Percentiles rank a stretch among this genome's conserved stretches.
phyloP scores from a whole-genome alignment of 2,888 invertebrate genomes.

The Macrophya alboannulata region DNA sequence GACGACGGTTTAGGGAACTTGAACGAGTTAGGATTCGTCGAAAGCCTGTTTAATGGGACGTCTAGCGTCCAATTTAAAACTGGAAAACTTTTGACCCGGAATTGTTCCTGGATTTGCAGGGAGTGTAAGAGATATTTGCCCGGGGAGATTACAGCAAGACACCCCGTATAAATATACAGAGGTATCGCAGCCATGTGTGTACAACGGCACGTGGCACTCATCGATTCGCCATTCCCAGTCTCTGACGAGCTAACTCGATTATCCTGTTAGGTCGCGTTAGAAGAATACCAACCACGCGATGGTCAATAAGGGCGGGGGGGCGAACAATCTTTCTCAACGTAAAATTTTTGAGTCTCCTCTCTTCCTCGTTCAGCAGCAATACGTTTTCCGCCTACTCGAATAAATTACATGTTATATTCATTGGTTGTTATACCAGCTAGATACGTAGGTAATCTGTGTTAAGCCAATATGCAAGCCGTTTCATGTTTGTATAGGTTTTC shows the following conservation, averaged over 20 bases:
- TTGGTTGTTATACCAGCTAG: not conserved
- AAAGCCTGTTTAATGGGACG: not conserved
- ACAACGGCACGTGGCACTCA: slow-evolving; percentile 54
- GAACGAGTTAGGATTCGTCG: not conserved
- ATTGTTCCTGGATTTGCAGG: not conserved
- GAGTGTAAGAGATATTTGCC: slow-evolving; percentile 1
- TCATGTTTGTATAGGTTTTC: slow-evolving; percentile 21
- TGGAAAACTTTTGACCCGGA: not conserved
- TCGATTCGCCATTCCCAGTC: slow-evolving; percentile 54
- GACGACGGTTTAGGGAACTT: not conserved
- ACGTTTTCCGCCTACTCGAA: not conserved
- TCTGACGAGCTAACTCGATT: slow-evolving; percentile 51
- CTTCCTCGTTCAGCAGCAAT: slow-evolving; percentile 12
- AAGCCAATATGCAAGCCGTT: not conserved
- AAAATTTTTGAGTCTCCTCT: slow-evolving; percentile 1
- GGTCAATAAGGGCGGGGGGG: slow-evolving; percentile 44
- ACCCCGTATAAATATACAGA: slow-evolving; percentile 34
- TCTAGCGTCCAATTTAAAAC: not conserved
- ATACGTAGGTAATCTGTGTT: not conserved
- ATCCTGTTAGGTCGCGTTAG: slow-evolving; percentile 54
- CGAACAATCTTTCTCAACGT: slow-evolving; percentile 21
- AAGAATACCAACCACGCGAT: slow-evolving; percentile 45
- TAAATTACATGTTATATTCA: not conserved
- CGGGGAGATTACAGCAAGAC: slow-evolving; percentile 13
- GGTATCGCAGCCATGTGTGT: slow-evolving; percentile 33